A percentile compares a stretch with the other conserved stretches of the same genome.
These are phyloP conservation scores for Lepidochitona cinerea DNA, from an alignment of 2,888 invertebrate species.

Conservation along the genomic window DNA sequence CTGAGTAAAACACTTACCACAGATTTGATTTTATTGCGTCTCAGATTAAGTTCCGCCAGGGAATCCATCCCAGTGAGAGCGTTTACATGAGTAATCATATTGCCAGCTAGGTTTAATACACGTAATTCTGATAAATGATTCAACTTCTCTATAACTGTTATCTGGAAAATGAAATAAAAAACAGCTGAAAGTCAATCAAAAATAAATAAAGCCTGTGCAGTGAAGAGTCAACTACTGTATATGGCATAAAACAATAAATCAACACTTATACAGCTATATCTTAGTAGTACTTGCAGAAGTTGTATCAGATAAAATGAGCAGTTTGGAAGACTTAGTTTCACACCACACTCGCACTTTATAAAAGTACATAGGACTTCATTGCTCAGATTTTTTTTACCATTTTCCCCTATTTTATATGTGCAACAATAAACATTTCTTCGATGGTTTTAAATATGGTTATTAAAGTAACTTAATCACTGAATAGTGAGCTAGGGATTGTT, in stretches of 20 bases:
- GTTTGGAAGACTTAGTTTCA: no score
- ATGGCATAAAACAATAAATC: not conserved
- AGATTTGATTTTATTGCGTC: conserved; percentile 83
- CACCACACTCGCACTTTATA: no score
- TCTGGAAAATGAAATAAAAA: conserved; percentile 73
- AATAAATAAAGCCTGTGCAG: not conserved
- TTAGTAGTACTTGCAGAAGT: no score
- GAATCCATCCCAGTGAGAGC: conserved; percentile 82
- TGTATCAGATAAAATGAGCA: no score
- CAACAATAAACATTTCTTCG: no score
- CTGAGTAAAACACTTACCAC: conserved; percentile 52
- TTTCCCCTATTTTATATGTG: no score
- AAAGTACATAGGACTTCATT: no score
- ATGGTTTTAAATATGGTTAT: no score
- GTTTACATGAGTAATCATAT: conserved; percentile 85
- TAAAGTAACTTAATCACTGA: no score
- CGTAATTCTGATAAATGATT: conserved; percentile 81
- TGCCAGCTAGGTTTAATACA: conserved; percentile 93
- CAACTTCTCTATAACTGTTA: conserved; percentile 81
- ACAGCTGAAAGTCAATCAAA: not conserved
- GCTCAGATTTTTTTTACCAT: no score
- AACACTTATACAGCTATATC: not conserved
- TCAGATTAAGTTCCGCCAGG: conserved; percentile 88
- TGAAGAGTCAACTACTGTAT: conserved; percentile 2
- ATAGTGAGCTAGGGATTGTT: no score